Conservation (phyloP, 2,113 vertebrate genomes). For the Pluvialis apricaria region DNA sequence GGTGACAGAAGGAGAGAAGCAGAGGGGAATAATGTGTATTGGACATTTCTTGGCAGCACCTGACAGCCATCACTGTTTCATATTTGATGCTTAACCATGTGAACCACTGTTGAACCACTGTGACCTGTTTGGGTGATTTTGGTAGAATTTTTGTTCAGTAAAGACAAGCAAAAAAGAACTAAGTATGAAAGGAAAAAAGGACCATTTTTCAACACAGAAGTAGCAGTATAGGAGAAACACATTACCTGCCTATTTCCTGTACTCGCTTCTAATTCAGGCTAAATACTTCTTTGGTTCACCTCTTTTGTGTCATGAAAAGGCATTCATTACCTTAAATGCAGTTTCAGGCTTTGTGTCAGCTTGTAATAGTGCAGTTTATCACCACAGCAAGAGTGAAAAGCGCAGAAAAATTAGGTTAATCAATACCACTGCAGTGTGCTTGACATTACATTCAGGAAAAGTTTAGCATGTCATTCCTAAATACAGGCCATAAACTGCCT, state of each 20-base stretch:
- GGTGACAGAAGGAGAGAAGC: background rate
- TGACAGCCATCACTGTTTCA: background rate
- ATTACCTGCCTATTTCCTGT: slow-evolving; percentile 9
- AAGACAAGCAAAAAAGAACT: background rate
- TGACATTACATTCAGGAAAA: slow-evolving; percentile 24
- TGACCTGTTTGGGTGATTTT: background rate
- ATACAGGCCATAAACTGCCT: background rate
- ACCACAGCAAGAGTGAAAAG: slow-evolving; percentile 20
- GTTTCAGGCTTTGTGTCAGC: slow-evolving; percentile 41
- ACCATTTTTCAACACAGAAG: background rate
- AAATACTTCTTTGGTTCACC: background rate
- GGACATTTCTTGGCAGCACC: background rate
- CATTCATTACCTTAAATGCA: slow-evolving; percentile 51
- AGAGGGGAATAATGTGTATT: background rate
- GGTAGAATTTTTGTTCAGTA: background rate
- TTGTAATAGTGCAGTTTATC: slow-evolving; percentile 52
- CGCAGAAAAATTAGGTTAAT: slow-evolving; percentile 66
- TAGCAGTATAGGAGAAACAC: background rate
- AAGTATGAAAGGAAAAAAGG: background rate
- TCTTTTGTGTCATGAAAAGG: background rate
- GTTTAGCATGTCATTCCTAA: slow-evolving; percentile 21
- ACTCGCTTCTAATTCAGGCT: background rate
- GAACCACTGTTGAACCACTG: background rate
- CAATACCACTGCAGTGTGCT: slow-evolving; percentile 45
- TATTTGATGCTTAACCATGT: background rate